phyloP scores from a whole-genome alignment of 1,140 invertebrate genomes.

The Tetranychus urticae region DNA sequence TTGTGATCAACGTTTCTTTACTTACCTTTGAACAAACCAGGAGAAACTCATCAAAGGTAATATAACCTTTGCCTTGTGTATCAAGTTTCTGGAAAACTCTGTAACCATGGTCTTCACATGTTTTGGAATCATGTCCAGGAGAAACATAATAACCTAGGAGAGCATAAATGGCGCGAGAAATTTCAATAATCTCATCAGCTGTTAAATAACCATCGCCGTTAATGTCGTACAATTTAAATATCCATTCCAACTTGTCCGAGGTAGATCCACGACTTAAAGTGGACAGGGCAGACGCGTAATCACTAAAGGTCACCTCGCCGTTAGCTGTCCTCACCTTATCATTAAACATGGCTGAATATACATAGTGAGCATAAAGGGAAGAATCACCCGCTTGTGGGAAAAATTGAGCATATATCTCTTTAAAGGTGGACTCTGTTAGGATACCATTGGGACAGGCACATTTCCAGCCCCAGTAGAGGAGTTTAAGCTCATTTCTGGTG shows the following conservation, averaged over 20 bases:
- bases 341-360: conserved; percentile 19
- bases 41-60: conserved; percentile 13
- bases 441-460: conserved; percentile 59
- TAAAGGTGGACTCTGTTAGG: conserved; percentile 72
- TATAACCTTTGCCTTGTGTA: conserved; percentile 7
- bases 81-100: conserved; percentile 9
- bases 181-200: conserved; percentile 57
- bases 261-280: conserved; percentile 10
- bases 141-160: conserved; percentile 34
- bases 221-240: conserved; percentile 19
- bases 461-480: conserved; percentile 33
- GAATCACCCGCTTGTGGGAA: conserved; percentile 63
- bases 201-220: conserved; percentile 17
- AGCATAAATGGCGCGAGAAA: conserved; percentile 69
- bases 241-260: conserved; percentile 31
- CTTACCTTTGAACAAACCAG: conserved; percentile 12
- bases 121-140: conserved; percentile 5
- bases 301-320: conserved; percentile 16
- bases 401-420: conserved; percentile 74
- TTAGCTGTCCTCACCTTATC: conserved; percentile 6
- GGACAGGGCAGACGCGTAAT: conserved; percentile 5
- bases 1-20: not conserved
- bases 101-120: conserved; percentile 7
- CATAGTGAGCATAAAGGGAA: conserved; percentile 27
- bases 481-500: conserved; percentile 25